Evolutionary conservation across 1,140 invertebrate species (phyloP), one percentile per base, ranked within the genome.

Genomic region (Diplogasteroides magnus): DNA sequence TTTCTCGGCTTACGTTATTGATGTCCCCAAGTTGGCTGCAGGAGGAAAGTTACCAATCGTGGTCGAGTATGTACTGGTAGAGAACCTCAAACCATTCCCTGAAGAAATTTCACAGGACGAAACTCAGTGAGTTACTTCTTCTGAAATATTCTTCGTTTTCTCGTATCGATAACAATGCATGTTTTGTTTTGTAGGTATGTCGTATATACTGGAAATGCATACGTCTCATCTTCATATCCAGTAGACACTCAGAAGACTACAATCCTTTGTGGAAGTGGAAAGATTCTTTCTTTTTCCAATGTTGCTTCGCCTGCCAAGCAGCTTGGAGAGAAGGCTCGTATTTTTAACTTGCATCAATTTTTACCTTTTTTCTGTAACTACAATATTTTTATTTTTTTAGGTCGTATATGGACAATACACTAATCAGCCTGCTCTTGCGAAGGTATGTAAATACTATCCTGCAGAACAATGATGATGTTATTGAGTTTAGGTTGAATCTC

Each of bases 371-470:
- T n/a, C n/a, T n/a, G n/a, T n/a, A n/a, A n/a, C n/a, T n/a, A n/a
- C n/a, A n/a, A n/a, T n/a, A n/a, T n/a, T n/a, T n/a, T n/a, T n/a
- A n/a, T n/a, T n/a, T n/a, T n/a, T n/a, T n/a, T n/a, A n/a, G n/a
- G n/a, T n/a, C n/a, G n/a, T n/a, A n/a, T n/a, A n/a, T n/a, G 81
- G 79, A 57, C 77, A 79, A 6, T 82, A 82, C 68, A 55, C 66
- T 25, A 82, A 82, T 14, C 60, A 48, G 19, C 70, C 76, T 27
- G 59, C 80, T 1, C 75, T 69, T 62, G 31, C n/a, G n/a, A n/a
- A n/a, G n/a, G n/a, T n/a, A n/a, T n/a, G n/a, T n/a, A n/a, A n/a
- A n/a, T n/a, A n/a, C n/a, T n/a, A n/a, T n/a, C n/a, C n/a, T n/a
- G n/a, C n/a, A n/a, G n/a, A n/a, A n/a, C n/a, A n/a, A n/a, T n/a